Base-by-base conservation (phyloP, 2,113 vertebrate species). In the Lepus europaeus region DNA sequence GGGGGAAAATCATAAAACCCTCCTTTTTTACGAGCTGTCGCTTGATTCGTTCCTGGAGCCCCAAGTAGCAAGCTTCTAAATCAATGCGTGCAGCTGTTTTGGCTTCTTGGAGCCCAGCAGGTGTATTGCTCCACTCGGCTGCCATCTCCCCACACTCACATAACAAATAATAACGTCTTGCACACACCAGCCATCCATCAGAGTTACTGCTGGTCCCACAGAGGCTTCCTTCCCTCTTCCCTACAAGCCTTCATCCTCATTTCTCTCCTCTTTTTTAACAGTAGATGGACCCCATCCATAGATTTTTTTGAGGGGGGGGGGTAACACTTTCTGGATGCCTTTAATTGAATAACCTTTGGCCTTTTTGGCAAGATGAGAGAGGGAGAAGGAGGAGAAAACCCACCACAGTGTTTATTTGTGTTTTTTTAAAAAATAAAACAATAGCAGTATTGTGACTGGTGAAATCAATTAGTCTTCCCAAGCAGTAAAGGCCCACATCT, bases 71-170 rank as follows among this genome's bases (percentile, higher is more conserved):
- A 98, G 98, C 98, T 95, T 99, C 99, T 99, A 99, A 99, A 99
- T 99, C 99, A 99, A 99, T 99, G 98, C 96, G 94, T 98, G 98
- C 99, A 99, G 99, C 99, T 99, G 99, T 99, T 99, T 99, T 98
- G 98, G 98, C 98, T 99, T 99, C 99, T 99, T 97, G 98, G 98
- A 98, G 98, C 99, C 98, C 99, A 99, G 99, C 99, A 99, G 99
- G 99, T 99, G 99, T 99, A 99, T 98, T 98, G 98, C 98, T 98
- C 98, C 97, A 98, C 97, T 98, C 36, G 97, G 98, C 98, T 98
- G 99, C 99, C 99, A 98, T 98, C 97, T 98, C 99, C 99, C 99
- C 98, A 96, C 99, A 98, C 99, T 99, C 99, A 99, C 99, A 99
- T 99, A 99, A 99, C 99, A 99, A 99, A 99, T 99, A 99, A 99